Percentiles rank a stretch among this genome's conserved stretches.
phyloP scores from a whole-genome alignment of 2,113 vertebrate genomes.

The Eonycteris spelaea region DNA sequence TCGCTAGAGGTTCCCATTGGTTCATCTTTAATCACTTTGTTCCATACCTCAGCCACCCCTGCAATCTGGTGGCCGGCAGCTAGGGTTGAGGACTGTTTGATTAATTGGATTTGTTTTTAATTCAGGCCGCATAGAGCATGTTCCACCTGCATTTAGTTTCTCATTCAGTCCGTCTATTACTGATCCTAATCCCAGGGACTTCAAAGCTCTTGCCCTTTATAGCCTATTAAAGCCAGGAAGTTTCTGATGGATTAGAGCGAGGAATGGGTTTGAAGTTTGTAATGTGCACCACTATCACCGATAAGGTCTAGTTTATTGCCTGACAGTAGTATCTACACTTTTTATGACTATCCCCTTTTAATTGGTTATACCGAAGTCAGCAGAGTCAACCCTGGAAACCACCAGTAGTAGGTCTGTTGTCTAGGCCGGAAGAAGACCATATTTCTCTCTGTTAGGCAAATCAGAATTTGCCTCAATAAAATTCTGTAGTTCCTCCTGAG shows the following conservation, averaged over 20 bases:
- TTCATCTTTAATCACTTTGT: background rate
- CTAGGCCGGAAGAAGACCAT: background rate
- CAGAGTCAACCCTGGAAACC: conserved; percentile 45
- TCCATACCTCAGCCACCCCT: conserved; percentile 52
- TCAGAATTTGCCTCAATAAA: background rate
- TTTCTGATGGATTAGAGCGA: conserved; percentile 89
- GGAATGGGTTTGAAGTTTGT: conserved; percentile 89
- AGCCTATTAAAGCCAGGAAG: conserved; percentile 89
- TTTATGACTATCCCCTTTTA: conserved; percentile 82
- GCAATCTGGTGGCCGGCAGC: conserved; percentile 69
- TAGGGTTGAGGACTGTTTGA: conserved; percentile 72
- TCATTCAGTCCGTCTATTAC: conserved; percentile 80
- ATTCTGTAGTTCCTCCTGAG: background rate
- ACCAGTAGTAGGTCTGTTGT: conserved; percentile 29
- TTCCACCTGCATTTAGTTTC: conserved; percentile 81
- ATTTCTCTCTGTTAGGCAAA: background rate
- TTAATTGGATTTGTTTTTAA: conserved; percentile 84
- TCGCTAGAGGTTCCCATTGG: background rate
- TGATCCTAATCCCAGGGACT: conserved; percentile 83
- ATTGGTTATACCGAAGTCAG: conserved; percentile 76
- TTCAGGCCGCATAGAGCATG: conserved; percentile 73
- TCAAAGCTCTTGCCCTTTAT: conserved; percentile 89
- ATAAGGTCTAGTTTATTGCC: conserved; percentile 86
- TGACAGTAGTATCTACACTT: conserved; percentile 84
- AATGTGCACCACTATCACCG: conserved; percentile 84